phyloP scores from a whole-genome alignment of 2,113 vertebrate species.

The Chloebia gouldiae region DNA sequence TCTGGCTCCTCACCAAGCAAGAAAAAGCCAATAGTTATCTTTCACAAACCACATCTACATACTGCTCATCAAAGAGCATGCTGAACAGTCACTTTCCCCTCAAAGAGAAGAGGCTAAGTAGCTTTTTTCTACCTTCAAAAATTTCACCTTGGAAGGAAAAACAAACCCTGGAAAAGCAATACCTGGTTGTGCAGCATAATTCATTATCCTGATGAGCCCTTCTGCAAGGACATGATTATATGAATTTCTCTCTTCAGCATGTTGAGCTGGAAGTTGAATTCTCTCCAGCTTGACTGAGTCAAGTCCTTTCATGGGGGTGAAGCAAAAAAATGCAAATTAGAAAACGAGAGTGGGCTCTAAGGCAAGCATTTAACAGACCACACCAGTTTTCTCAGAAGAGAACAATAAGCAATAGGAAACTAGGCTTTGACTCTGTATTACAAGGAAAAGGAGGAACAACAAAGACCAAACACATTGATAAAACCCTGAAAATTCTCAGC shows the following conservation, averaged over 20 bases:
- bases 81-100: neutral
- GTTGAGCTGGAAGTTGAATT: slow-evolving; percentile 87
- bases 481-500: neutral
- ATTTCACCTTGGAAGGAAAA: neutral
- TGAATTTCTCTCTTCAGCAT: slow-evolving; percentile 78
- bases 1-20: neutral
- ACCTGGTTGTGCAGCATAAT: slow-evolving; percentile 90
- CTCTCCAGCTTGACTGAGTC: slow-evolving; percentile 86
- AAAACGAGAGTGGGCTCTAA: neutral
- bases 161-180: neutral
- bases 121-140: neutral
- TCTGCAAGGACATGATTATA: slow-evolving; percentile 93
- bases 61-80: neutral
- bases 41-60: neutral
- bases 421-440: neutral
- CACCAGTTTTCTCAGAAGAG: neutral
- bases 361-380: neutral
- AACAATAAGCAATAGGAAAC: neutral
- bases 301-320: slow-evolving; percentile 78
- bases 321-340: neutral
- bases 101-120: neutral
- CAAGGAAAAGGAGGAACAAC: neutral
- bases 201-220: slow-evolving; percentile 93
- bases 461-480: neutral
- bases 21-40: neutral